These are phyloP conservation scores for Nesometra sesokonis DNA, from an alignment of 35 echinoderm and acorn worm species.

Conservation along the genomic window DNA sequence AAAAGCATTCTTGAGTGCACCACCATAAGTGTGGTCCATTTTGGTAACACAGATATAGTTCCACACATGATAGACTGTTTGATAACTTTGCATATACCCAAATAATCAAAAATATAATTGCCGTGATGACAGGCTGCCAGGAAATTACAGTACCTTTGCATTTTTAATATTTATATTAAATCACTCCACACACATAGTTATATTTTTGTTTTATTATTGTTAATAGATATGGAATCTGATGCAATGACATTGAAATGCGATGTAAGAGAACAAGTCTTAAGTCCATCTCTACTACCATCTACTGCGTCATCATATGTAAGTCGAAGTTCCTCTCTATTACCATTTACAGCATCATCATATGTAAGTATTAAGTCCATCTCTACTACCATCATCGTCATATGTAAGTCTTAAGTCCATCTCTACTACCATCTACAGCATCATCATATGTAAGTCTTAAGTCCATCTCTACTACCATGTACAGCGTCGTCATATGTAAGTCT, in stretches of 20 bases:
- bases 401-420: constrained; percentile 41
- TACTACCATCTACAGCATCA: constrained; percentile 32
- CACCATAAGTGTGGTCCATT: too few species aligned
- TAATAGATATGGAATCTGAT: background rate
- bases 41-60: too few species aligned
- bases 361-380: constrained; percentile 39
- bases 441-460: constrained; percentile 10
- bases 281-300: constrained; percentile 44
- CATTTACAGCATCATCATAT: too few species aligned
- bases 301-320: constrained; percentile 1
- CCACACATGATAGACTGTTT: too few species aligned
- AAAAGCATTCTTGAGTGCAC: too few species aligned
- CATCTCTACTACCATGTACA: constrained; percentile 40
- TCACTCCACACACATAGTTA: too few species aligned
- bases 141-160: too few species aligned
- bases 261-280: constrained; percentile 56
- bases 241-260: constrained; percentile 71
- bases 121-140: too few species aligned
- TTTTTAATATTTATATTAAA: too few species aligned
- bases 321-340: too few species aligned
- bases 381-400: constrained; percentile 16
- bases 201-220: background rate
- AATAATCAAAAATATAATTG: too few species aligned
- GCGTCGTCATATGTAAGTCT: constrained; percentile 4
- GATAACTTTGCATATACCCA: too few species aligned